phyloP scores from a whole-genome alignment of 2,113 vertebrate species.

The Pygoscelis adeliae region DNA sequence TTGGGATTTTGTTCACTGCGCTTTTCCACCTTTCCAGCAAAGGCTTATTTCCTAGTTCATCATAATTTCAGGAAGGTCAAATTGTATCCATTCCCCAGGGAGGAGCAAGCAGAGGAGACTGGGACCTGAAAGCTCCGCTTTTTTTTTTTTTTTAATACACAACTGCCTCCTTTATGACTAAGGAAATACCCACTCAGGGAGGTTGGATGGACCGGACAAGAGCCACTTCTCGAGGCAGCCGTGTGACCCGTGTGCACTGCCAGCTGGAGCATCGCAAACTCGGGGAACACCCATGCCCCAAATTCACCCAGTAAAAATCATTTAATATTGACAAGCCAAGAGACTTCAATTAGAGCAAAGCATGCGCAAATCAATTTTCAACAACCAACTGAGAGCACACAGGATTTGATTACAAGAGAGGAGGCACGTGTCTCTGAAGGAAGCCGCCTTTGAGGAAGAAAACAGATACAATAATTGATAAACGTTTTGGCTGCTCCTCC shows the following conservation, averaged over 20 bases:
- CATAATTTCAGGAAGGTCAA: neutral
- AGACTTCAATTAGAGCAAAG: neutral
- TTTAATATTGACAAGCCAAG: neutral
- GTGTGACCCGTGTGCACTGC: neutral
- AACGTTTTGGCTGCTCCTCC: neutral
- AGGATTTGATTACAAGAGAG: neutral
- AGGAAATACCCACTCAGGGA: accelerated
- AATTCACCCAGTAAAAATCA: neutral
- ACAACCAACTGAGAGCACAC: neutral
- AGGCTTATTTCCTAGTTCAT: neutral
- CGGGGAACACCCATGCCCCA: neutral
- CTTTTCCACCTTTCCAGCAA: slow-evolving; percentile 6
- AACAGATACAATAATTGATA: slow-evolving; percentile 21
- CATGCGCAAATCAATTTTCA: neutral
- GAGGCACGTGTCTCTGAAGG: neutral
- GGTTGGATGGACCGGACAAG: neutral
- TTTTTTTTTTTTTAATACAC: neutral
- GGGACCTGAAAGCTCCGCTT: neutral
- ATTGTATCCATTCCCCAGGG: neutral
- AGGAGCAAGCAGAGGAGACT: neutral
- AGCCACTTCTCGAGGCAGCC: neutral
- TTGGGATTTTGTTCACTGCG: neutral
- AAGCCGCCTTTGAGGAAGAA: neutral
- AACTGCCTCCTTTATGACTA: neutral
- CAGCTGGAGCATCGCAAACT: neutral